Evolutionary conservation across 2,888 invertebrate genomes (phyloP).

Genomic region (Acleris literana): DNA sequence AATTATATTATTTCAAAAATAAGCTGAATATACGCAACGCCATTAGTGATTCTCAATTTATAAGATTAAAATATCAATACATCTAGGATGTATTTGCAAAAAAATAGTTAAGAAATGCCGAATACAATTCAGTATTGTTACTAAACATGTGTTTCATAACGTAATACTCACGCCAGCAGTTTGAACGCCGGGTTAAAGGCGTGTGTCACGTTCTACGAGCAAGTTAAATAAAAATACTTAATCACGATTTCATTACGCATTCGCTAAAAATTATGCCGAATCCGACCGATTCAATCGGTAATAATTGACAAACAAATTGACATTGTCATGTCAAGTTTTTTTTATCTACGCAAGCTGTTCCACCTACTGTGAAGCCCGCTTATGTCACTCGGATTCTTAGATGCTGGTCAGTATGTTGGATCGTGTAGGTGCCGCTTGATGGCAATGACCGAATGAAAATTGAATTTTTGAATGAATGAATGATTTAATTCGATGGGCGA

Average conservation of each 20-base stretch:
- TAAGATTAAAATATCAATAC: too few relatives aligned
- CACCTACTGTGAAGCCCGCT: too few relatives aligned
- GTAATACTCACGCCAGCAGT: constrained; percentile 21
- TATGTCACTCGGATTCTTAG: too few relatives aligned
- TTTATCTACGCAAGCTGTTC: too few relatives aligned
- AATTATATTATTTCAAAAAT: too few relatives aligned
- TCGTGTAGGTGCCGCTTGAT: constrained; percentile 1
- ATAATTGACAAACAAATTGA: constrained; percentile 19
- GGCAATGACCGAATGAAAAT: constrained; percentile 24
- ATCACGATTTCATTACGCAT: constrained; percentile 36
- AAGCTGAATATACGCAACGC: too few relatives aligned
- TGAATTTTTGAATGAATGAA: constrained; percentile 24
- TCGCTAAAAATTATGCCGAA: constrained; percentile 12
- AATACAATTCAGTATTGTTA: neutral
- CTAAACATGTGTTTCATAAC: neutral
- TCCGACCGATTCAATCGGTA: constrained; percentile 3
- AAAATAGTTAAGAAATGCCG: neutral
- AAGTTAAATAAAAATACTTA: constrained; percentile 29
- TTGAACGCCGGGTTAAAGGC: constrained; percentile 13
- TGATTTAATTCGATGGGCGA: constrained; percentile 24
- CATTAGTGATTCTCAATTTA: too few relatives aligned
- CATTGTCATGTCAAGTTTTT: too few relatives aligned
- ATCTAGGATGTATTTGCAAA: too few relatives aligned
- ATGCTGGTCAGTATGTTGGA: neutral
- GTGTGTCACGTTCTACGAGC: constrained; percentile 12